Base-by-base conservation (phyloP, 2,113 vertebrate species). In the Odocoileus hemionus region DNA sequence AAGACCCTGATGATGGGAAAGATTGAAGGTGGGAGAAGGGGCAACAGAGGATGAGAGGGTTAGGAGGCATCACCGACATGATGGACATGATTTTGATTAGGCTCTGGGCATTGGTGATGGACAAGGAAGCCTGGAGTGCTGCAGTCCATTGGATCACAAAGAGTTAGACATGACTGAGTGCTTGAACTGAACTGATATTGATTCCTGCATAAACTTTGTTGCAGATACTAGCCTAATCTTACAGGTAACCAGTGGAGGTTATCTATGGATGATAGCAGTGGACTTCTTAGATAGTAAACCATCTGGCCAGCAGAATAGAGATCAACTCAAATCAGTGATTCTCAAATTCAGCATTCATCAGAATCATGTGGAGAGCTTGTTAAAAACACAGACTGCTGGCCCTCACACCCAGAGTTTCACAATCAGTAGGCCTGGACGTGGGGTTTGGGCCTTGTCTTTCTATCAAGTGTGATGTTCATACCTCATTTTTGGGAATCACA, bases 81-180 rank as follows among this genome's bases (percentile, higher is more conserved):
- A 23, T 70, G n/a, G 67, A 70, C 5, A 12, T 23, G 2, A 23
- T 5, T 70, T 23, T 70, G 67, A 70, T 19, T 23, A 13, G n/a
- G 1, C 5, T 23, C n/a, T 23, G n/a, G 19, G n/a, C 39, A 36
- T 23, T 39, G 67, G 67, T 70, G 67, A 39, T 36, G 67, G 19
- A 70, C n/a, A 70, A n/a, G n/a, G n/a, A 70, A 5, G 4, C 10
- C 5, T 36, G 10, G n/a, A 0, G 2, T 70, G n/a, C 67, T 39
- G 1, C 10, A 39, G 10, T 70, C n/a, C 67, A 23, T 39, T 10
- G 19, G 2, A 5, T 70, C 67, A 5, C n/a, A 70, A 39, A 70
- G 19, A 70, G n/a, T 39, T 1, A 0, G n/a, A 39, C n/a, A 39
- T 1, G 19, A 39, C 10, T 13, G 67, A 70, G n/a, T 8, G 0